phyloP scores from a whole-genome alignment of 2,113 vertebrate genomes.

The Channa argus region DNA sequence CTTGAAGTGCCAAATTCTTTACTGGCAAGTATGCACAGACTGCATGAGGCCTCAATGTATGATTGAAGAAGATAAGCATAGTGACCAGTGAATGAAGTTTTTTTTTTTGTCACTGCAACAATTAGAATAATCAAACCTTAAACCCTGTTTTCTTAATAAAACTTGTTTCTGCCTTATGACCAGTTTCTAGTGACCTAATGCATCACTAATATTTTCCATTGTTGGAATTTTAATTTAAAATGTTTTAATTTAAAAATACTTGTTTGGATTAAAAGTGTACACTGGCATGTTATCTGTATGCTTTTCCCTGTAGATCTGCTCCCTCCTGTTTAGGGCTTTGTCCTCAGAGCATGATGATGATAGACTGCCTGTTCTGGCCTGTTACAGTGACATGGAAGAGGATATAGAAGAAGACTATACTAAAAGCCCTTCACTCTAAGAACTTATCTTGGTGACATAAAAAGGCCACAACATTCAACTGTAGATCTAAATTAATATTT shows the following conservation, averaged over 20 bases:
- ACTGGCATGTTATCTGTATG: background rate
- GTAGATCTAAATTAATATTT: background rate
- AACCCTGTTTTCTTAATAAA: background rate
- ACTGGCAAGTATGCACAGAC: constrained; percentile 27
- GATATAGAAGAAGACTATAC: constrained; percentile 45
- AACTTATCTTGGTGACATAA: background rate
- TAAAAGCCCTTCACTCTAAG: constrained; percentile 30
- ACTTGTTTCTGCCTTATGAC: too few species aligned
- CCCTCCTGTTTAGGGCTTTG: constrained; percentile 89
- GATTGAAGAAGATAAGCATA: constrained; percentile 2
- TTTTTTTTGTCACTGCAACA: background rate
- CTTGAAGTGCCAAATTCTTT: constrained; percentile 1
- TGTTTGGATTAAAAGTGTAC: background rate
- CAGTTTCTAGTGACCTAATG: background rate
- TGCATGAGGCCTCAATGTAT: constrained; percentile 11
- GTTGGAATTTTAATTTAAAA: too few species aligned
- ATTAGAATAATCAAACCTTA: background rate
- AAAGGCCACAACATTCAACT: background rate
- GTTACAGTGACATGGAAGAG: constrained; percentile 87
- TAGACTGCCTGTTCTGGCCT: constrained; percentile 78
- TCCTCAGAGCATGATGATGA: constrained; percentile 65
- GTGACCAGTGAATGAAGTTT: background rate
- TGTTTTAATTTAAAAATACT: too few species aligned
- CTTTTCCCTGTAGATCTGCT: constrained; percentile 83
- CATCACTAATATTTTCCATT: background rate